Evolutionary conservation across 2,888 invertebrate genomes (phyloP), one percentile per base, ranked within the genome.

Genomic region (Drosophila eohydei): DNA sequence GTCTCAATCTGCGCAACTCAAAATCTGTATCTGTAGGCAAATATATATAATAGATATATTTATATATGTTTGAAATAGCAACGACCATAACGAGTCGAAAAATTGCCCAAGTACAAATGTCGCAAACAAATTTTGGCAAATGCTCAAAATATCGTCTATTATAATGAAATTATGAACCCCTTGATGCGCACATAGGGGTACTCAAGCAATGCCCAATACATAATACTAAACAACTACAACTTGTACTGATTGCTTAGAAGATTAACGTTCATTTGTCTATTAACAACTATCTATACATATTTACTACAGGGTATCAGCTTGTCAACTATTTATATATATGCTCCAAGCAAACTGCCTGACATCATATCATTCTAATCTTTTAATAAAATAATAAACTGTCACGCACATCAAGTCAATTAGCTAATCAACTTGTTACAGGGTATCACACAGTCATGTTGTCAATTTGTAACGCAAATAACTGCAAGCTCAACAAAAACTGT

Each of bases 51-150:
- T 6, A 46, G 9, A 50, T 43, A 43, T 43, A 9, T 41, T 9
- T 21, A 21, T 26, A 12, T 30, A 6, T 48, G 11, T 30, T 30
- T 3, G 26, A 32, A 56, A 41, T 38, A 21, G 41, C 36, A 69
- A 69, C 52, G 46, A 40, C 46, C 43, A 58, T 70, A 61, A 70
- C 55, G 51, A 65, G 62, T 54, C 59, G 48, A 38, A 73, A 69
- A 65, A 26, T 51, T 69, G 76, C 52, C 73, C 73, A 76, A 75
- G 41, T 56, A 63, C 57, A 61, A 38, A 68, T 68, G 65, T 61
- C 71, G 62, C 63, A 58, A 58, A 30, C 63, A 56, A 54, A 66
- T 78, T 78, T 79, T 79, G 82, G 79, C 75, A 76, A 52, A 30
- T 46, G 52, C 70, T 77, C 57, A 83, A 77, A 79, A 71, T 48